A percentile compares a stretch with the other conserved stretches of the same genome.
Evolutionary conservation across 1,140 invertebrate species (phyloP).

Genomic region (Apolygus lucorum): DNA sequence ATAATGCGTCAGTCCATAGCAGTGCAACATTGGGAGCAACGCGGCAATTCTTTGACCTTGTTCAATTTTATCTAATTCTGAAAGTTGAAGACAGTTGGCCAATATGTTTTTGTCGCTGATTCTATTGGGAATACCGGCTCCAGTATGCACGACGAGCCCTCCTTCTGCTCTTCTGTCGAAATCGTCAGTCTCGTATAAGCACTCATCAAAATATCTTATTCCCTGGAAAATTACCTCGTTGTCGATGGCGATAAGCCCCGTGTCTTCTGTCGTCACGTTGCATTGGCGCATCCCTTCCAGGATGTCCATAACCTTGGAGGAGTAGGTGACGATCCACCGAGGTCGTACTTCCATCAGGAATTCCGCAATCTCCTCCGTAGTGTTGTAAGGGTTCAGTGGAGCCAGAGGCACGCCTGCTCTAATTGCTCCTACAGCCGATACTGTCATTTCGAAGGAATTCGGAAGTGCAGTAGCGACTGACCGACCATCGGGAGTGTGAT

Average conservation of each 20-base stretch:
- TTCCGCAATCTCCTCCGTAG: neutral
- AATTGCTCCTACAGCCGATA: constrained; percentile 8
- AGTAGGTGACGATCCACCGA: constrained; percentile 11
- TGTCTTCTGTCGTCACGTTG: constrained; percentile 6
- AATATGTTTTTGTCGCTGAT: constrained; percentile 8
- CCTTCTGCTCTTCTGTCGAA: constrained; percentile 1
- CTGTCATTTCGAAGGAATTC: constrained; percentile 17
- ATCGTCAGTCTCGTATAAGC: neutral
- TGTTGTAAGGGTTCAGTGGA: constrained; percentile 16
- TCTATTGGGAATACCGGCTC: neutral
- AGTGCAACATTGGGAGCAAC: constrained; percentile 11
- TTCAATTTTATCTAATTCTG: neutral
- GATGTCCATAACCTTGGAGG: constrained; percentile 7
- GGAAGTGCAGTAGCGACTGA: constrained; percentile 6
- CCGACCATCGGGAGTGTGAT: constrained; percentile 9
- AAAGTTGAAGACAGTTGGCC: constrained; percentile 10
- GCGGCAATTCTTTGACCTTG: constrained; percentile 14
- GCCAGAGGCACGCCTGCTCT: constrained; percentile 17
- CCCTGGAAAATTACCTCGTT: constrained; percentile 14
- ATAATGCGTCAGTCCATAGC: constrained; percentile 9
- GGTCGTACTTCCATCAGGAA: neutral
- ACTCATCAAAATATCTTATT: constrained; percentile 11
- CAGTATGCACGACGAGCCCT: neutral
- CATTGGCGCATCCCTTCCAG: constrained; percentile 5
- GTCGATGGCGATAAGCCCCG: constrained; percentile 15